Evolutionary conservation across 2,888 invertebrate species (phyloP), one percentile per base, ranked within the genome.

Genomic region (Amblyjoppa proteus): DNA sequence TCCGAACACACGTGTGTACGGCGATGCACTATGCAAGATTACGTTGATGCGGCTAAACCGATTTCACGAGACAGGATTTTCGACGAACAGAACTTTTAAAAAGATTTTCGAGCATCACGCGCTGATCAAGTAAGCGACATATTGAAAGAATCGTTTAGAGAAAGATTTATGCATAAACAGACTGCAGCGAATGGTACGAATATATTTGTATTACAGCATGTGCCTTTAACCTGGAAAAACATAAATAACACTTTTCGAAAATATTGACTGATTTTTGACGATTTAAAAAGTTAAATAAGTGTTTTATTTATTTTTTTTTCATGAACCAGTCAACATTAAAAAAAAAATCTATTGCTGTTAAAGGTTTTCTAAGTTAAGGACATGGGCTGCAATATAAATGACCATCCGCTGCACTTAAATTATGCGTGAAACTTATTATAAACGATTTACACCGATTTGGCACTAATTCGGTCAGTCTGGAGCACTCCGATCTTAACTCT

Each of bases 1-100:
- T 25, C 38, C 76, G 74, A 83, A 69, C 79, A 80, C 71, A 61
- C 82, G 68, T 74, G 49, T 49, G 61, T 49, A 77, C 58, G 56
- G 45, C 66, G 69, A 84, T 85, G 58, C 41, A 28, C 25, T 66
- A 68, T 74, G 73, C 49, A 75, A 61, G 51, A 34, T 75, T 71
- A 69, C 58, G 38, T 11, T 66, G 71, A 56, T 56, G 28, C 34
- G 61, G 16, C 0, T 11, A 13, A 25, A 16, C 13, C 16, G 3
- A 25, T 34, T 31, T 61, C 13, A 25, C 28, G 61, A 38, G 28
- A 28, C 4, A n/a, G 34, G 6, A 13, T 25, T 61, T 11, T 28
- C 16, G 28, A 0, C 5, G 16, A 11, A 0, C 61, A 13, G 31
- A 11, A 34, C 25, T 61, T 61, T 61, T 9, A 38, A 9, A 9